Evolutionary conservation across 2,797 vertebrate species (phyloP).

Genomic region (Gymnoscopelus braueri): DNA sequence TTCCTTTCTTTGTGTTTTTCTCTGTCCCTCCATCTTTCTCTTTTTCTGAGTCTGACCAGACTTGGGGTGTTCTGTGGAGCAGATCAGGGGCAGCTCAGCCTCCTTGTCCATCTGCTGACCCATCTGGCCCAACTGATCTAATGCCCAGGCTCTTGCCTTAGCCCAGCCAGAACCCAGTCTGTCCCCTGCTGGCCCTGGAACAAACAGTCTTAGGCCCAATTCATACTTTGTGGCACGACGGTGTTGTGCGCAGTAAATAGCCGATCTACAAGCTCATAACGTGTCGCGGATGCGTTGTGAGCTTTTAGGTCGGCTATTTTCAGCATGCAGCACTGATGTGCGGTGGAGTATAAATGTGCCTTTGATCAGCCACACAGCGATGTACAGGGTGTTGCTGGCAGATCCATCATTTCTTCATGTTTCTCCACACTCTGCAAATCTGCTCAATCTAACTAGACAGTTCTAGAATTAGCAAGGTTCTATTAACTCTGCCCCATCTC

Average conservation of each 20-base stretch:
- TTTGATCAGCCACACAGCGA: slow-evolving; percentile 64
- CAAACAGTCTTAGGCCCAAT: slow-evolving; percentile 56
- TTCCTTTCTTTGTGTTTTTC: slow-evolving; percentile 32
- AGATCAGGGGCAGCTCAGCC: slow-evolving; percentile 79
- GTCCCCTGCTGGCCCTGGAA: slow-evolving; percentile 69
- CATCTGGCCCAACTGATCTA: slow-evolving; percentile 84
- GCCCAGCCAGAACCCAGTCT: slow-evolving; percentile 46
- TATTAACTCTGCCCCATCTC: slow-evolving; percentile 38
- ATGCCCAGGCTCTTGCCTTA: slow-evolving; percentile 43
- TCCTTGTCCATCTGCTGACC: slow-evolving; percentile 91
- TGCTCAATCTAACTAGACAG: slow-evolving; percentile 61
- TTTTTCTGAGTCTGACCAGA: slow-evolving; percentile 60
- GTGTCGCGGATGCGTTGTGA: no score
- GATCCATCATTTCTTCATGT: slow-evolving; percentile 60
- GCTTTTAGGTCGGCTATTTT: no score
- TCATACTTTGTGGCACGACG: no score
- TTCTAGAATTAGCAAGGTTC: slow-evolving; percentile 30
- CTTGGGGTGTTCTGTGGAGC: slow-evolving; percentile 70
- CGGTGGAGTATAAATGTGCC: no score
- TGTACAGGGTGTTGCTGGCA: slow-evolving; percentile 86
- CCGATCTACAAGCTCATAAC: no score
- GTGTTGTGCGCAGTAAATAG: no score
- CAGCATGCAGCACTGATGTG: no score
- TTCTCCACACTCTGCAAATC: slow-evolving; percentile 58
- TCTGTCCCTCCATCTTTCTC: slow-evolving; percentile 7